Evolutionary conservation across 1,140 invertebrate genomes (phyloP).

Genomic region (Drosophila setifemur): DNA sequence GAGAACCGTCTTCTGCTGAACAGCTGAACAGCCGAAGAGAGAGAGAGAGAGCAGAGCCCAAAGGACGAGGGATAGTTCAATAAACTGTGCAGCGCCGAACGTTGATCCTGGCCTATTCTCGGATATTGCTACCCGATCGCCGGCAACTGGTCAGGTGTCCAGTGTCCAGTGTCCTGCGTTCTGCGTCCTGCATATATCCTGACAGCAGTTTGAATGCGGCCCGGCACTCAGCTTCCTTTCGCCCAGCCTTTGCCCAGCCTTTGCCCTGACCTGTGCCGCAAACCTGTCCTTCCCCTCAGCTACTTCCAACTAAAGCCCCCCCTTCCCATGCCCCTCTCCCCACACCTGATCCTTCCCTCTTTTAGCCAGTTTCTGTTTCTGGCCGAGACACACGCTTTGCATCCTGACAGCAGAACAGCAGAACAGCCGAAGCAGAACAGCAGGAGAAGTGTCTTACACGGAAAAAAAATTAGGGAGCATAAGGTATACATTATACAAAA

Average conservation of each 20-base stretch:
- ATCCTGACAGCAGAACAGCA: constrained; percentile 52
- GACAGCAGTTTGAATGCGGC: constrained; percentile 43
- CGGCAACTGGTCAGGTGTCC: constrained; percentile 22
- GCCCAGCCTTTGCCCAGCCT: background rate
- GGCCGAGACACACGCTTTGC: constrained; percentile 63
- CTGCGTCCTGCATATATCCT: constrained; percentile 7
- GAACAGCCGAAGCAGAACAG: constrained; percentile 46
- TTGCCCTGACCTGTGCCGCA: constrained; percentile 26
- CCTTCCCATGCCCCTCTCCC: background rate
- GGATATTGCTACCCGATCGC: too few relatives aligned
- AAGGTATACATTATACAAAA: too few relatives aligned
- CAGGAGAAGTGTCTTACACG: constrained; percentile 9
- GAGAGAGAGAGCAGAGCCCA: too few relatives aligned
- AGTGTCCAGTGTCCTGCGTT: too few relatives aligned
- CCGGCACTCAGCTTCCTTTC: constrained; percentile 30
- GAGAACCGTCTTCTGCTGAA: background rate
- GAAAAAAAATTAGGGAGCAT: too few relatives aligned
- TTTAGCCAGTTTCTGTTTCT: background rate
- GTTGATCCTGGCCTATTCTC: constrained; percentile 61
- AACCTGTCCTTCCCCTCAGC: too few relatives aligned
- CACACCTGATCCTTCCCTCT: background rate
- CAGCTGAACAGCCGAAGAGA: constrained; percentile 32
- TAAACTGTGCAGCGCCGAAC: constrained; percentile 55
- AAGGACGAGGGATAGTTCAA: constrained; percentile 60
- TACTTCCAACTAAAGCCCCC: too few relatives aligned